These are phyloP conservation scores for Entomyzon cyanotis DNA, from an alignment of 2,113 vertebrate genomes.

Conservation along the genomic window DNA sequence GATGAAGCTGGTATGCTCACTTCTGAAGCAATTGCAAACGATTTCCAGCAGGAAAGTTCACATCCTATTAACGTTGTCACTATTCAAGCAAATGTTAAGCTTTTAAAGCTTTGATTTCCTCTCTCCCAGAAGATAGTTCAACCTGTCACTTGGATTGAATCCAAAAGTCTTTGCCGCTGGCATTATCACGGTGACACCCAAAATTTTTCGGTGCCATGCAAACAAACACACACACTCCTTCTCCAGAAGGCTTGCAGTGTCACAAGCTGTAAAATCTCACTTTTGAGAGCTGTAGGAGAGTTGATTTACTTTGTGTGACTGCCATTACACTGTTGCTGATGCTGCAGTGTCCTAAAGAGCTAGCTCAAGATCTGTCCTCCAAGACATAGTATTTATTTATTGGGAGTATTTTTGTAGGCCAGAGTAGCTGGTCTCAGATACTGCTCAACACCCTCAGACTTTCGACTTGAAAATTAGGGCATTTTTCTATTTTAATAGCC, in stretches of 20 bases:
- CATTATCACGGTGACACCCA: background rate
- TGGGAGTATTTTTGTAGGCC: background rate
- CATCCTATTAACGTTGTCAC: background rate
- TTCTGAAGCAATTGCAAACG: background rate
- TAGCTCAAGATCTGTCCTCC: background rate
- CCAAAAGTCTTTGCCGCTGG: background rate
- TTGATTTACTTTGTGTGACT: background rate
- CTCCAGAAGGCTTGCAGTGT: background rate
- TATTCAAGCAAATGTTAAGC: background rate
- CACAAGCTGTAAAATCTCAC: background rate
- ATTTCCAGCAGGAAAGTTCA: background rate
- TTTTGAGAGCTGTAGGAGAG: rapidly evolving
- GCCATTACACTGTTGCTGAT: background rate
- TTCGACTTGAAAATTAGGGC: background rate
- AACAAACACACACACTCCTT: background rate
- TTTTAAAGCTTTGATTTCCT: background rate
- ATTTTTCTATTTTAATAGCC: background rate
- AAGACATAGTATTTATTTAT: background rate
- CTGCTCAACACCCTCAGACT: background rate
- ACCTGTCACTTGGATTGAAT: background rate
- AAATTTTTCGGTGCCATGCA: background rate
- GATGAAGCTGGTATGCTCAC: background rate
- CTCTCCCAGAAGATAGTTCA: background rate
- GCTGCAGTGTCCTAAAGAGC: background rate
- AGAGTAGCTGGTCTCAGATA: background rate